Percentiles rank a stretch among this genome's conserved stretches.
These are phyloP conservation scores for Blastomussa wellsi DNA, from an alignment of 92 coral and sea anemone species.

Conservation along the genomic window DNA sequence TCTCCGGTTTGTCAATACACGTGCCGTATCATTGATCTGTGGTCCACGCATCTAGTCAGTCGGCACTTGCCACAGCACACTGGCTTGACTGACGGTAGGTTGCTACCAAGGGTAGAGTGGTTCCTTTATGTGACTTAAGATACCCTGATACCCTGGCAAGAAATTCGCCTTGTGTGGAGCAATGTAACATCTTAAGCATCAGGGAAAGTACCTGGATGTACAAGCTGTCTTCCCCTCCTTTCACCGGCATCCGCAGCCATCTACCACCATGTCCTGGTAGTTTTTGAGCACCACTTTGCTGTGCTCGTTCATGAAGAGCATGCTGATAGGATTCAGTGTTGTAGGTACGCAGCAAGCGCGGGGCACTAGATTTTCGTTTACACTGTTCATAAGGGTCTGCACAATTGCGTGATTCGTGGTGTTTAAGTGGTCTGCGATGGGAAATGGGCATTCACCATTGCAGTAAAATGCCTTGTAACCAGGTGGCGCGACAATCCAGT, in stretches of 20 bases:
- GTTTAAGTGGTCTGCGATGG: slow-evolving; percentile 76
- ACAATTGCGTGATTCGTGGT: slow-evolving; percentile 97
- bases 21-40: slow-evolving; percentile 23
- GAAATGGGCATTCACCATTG: slow-evolving; percentile 84
- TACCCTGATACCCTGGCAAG: background rate
- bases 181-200: slow-evolving; percentile 14
- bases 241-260: slow-evolving; percentile 95
- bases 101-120: slow-evolving; percentile 23
- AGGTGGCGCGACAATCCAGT: slow-evolving; percentile 95
- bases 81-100: slow-evolving; percentile 9
- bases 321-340: slow-evolving; percentile 72
- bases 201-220: slow-evolving; percentile 1
- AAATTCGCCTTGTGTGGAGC: slow-evolving; percentile 29
- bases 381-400: slow-evolving; percentile 85
- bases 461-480: slow-evolving; percentile 87
- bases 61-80: background rate
- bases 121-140: slow-evolving; percentile 11
- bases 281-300: slow-evolving; percentile 80
- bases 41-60: background rate
- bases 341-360: slow-evolving; percentile 95
- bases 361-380: slow-evolving; percentile 72
- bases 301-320: slow-evolving; percentile 78
- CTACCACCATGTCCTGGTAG: slow-evolving; percentile 93
- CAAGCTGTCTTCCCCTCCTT: background rate
- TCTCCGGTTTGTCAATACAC: slow-evolving; percentile 23